Evolutionary conservation across 1,140 invertebrate genomes (phyloP), one percentile per base, ranked within the genome.

Genomic region (Hyphantria cunea): DNA sequence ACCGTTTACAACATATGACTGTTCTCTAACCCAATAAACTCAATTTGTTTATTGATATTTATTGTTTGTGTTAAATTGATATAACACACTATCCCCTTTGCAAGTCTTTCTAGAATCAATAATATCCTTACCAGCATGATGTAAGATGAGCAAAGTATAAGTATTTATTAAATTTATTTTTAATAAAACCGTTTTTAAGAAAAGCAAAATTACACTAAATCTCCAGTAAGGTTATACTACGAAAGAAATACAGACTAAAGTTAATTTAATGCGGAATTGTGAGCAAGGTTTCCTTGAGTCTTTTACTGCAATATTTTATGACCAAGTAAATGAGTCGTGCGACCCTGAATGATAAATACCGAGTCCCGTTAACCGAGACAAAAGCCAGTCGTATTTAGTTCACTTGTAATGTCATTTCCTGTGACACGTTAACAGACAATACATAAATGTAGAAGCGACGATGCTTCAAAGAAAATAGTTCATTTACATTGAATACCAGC

Each of bases 401-500:
- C 59, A 69, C 59, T 78, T 72, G 71, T 54, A 63, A 54, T 66
- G 64, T 74, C 72, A 75, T 75, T 77, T 78, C 75, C 74, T 73
- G 64, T 73, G 62, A 50, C 65, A 69, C 67, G 56, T 45, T 37
- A 73, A 67, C 41, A 47, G 34, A 55, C 56, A 34, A 68, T 74
- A 55, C 62, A 71, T 69, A 72, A 72, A 66, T 66, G 72, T 25
- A 65, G 49, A 45, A 37, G 51, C 54, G 52, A 48, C 56, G 52
- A 52, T 54, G 54, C 50, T 47, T 12, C 58, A 70, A 72, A 55
- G 71, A 74, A 69, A 72, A 72, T 67, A 39, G 51, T 63, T 74
- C 39, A 79, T 79, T 79, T 77, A 63, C 78, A 81, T 81, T 75
- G 72, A 81, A 79, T 77, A 61, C 47, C 13, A 65, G 47, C 58